Evolutionary conservation across 2,888 invertebrate species (phyloP), one percentile per base, ranked within the genome.

Genomic region (Ceratothoa steindachneri): DNA sequence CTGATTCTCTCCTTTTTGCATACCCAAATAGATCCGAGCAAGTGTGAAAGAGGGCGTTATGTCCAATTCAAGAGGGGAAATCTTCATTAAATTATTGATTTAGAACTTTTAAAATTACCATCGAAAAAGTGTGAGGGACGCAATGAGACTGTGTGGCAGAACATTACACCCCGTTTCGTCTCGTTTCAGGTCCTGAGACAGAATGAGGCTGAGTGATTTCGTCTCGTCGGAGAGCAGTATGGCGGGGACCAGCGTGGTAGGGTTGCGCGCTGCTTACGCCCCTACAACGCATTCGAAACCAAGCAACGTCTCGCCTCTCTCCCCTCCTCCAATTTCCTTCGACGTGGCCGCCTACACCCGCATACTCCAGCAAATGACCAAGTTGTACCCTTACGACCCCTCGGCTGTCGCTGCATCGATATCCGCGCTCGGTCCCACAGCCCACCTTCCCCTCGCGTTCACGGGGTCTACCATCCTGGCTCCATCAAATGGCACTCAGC

Each of bases 281-380:
- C 60, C 60, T 7, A 12, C 60, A 2, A 60, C 60, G 24, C n/a
- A 24, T 24, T 60, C 60, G 1, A 60, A 60, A 24, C 24, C 27
- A 24, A 60, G 3, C 3, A 55, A 73, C 69, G 53, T 41, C 19
- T 30, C 71, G 22, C 27, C 66, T 41, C 53, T 24, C 28, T 66
- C 72, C 27, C 67, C 73, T 19, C 73, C 75, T 12, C 70, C 67
- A 5, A 53, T 74, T 12, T 41, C 77, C 15, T 74, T 77, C 53
- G 79, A 79, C 74, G 72, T 79, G n/a, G 67, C 79, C 24, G 65
- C 69, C 19, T 79, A 79, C 66, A 71, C 72, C 2, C 69, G 72
- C 29, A 65, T 79, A 31, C 41, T 79, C 1, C 79, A 76, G 27
- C 79, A 79, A 22, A 72, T 79, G 74, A 76, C 79, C 60, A 75